Conservation (phyloP, 37 sponge, comb jelly and placozoan genomes). For the Lycopodina hypogea region DNA sequence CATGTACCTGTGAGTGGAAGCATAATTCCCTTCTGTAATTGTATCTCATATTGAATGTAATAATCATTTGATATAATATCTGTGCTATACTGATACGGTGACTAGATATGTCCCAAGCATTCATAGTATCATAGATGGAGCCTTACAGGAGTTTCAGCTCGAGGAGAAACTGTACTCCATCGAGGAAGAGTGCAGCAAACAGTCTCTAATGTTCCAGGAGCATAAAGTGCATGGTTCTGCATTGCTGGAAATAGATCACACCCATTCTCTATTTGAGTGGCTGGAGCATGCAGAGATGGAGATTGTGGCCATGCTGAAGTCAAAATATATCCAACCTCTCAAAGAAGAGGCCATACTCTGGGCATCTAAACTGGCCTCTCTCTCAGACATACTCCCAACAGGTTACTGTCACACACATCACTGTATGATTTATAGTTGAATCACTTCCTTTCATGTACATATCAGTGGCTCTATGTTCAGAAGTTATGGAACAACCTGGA, state of each 20-base stretch:
- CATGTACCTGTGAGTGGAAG: conserved; percentile 56
- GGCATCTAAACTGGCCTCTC: conserved; percentile 70
- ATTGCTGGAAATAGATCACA: conserved; percentile 54
- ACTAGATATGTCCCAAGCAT: conserved; percentile 54
- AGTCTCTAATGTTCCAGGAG: conserved; percentile 61
- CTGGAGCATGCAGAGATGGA: conserved; percentile 74
- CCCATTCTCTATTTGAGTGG: conserved; percentile 78
- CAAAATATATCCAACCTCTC: conserved; percentile 66
- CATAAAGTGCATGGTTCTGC: conserved; percentile 65
- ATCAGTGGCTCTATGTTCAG: conserved; percentile 85
- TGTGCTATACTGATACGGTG: background rate
- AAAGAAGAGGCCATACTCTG: conserved; percentile 78
- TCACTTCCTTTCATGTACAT: background rate
- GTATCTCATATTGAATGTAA: background rate
- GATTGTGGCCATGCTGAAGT: conserved; percentile 82
- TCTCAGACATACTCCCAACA: conserved; percentile 72
- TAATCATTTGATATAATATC: background rate
- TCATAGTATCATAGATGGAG: conserved; percentile 59
- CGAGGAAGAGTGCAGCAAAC: conserved; percentile 89
- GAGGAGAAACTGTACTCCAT: conserved; percentile 62
- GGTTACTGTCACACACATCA: conserved; percentile 12
- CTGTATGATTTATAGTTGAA: no score
- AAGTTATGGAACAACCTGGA: conserved; percentile 84
- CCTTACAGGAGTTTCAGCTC: conserved; percentile 63
- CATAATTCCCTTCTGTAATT: background rate